Conservation (phyloP, 2,113 vertebrate genomes). For the Chascanopsetta lugubris region DNA sequence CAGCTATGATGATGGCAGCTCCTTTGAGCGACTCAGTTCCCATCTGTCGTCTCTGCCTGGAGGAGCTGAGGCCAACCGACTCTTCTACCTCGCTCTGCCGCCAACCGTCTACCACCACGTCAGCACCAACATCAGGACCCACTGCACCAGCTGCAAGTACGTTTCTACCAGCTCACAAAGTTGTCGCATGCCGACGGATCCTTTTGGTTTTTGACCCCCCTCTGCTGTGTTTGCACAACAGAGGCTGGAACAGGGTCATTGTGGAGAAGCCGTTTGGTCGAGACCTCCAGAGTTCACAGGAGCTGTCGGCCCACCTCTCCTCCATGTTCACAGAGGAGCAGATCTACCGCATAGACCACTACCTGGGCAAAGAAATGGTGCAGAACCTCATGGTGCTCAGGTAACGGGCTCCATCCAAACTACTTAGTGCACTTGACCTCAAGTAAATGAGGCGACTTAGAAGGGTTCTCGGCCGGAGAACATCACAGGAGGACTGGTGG, state of each 20-base stretch:
- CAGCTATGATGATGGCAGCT: slow-evolving; percentile 59
- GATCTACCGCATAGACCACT: slow-evolving; percentile 93
- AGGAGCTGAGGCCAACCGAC: slow-evolving; percentile 79
- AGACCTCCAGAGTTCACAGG: slow-evolving; percentile 88
- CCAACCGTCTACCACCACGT: slow-evolving; percentile 68
- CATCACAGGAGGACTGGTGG: no score
- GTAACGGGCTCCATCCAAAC: slow-evolving; percentile 55
- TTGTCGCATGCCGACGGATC: no score
- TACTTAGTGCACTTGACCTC: neutral
- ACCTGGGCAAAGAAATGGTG: slow-evolving; percentile 94
- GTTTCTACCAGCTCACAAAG: slow-evolving; percentile 17
- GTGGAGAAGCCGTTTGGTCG: slow-evolving; percentile 93
- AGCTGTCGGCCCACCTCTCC: slow-evolving; percentile 86
- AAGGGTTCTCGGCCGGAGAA: no score
- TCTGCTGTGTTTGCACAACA: slow-evolving; percentile 55
- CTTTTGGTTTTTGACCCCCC: no score
- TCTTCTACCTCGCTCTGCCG: slow-evolving; percentile 87
- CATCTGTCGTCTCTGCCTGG: slow-evolving; percentile 69
- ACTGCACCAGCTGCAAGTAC: slow-evolving; percentile 85
- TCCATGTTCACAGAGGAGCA: slow-evolving; percentile 86
- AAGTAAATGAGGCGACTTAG: no score
- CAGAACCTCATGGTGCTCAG: slow-evolving; percentile 94
- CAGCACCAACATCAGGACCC: slow-evolving; percentile 66
- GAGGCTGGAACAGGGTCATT: slow-evolving; percentile 90
- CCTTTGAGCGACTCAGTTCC: slow-evolving; percentile 66